Evolutionary conservation across 2,888 invertebrate species (phyloP), one percentile per base, ranked within the genome.

Genomic region (Orchesellides sinensis): DNA sequence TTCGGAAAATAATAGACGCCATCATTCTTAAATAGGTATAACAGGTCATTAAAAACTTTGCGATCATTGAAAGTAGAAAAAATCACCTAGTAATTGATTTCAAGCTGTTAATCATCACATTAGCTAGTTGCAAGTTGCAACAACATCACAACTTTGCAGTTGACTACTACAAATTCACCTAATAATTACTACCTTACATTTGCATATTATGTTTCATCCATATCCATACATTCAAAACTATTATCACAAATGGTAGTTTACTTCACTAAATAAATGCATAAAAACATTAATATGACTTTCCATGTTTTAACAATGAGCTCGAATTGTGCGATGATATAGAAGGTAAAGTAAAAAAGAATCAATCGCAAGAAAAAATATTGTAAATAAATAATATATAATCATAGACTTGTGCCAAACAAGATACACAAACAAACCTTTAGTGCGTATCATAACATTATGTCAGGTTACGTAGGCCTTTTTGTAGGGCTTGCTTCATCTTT

Each of bases 1-100:
- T n/a, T n/a, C n/a, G n/a, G n/a, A n/a, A n/a, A n/a, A n/a, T n/a
- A n/a, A n/a, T n/a, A n/a, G n/a, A n/a, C n/a, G n/a, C n/a, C n/a
- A n/a, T n/a, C n/a, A n/a, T n/a, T n/a, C n/a, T n/a, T n/a, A n/a
- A n/a, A n/a, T n/a, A n/a, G 19, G 52, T 52, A 52, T 21, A 52
- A 23, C 19, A 52, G 12, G 52, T 21, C 19, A 23, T 21, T 35
- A 52, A 52, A n/a, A n/a, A n/a, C n/a, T n/a, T n/a, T n/a, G n/a
- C n/a, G 59, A 29, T 59, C 59, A 59, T 59, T 29, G 59, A 59
- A 29, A 25, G 19, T 17, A 40, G n/a, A 61, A 35, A 32, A 27
- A 52, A 52, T 68, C 52, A 52, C 29, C 19, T 52, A 68, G 40
- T 68, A 52, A 14, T 23, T 52, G 68, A 68, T 29, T 29, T 68